Evolutionary conservation across 2,797 vertebrate species (phyloP).

Genomic region (Threskiornis aethiopicus): DNA sequence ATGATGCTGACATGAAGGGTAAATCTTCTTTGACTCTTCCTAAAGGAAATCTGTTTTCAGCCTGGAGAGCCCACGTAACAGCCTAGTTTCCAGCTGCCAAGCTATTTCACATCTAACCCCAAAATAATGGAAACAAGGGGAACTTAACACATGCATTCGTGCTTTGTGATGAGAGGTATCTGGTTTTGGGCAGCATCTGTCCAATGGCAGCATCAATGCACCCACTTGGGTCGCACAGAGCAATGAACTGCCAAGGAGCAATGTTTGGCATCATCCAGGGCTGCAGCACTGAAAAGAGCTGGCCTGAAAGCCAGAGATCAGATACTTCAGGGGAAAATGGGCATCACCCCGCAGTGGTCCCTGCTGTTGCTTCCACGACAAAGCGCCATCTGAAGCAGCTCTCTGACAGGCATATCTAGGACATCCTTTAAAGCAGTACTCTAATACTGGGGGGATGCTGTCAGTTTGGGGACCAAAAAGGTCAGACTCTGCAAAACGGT

Average conservation of each 20-base stretch:
- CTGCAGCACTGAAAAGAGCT: background rate
- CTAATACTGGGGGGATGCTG: background rate
- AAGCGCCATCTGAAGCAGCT: background rate
- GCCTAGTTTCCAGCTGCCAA: background rate
- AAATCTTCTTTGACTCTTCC: background rate
- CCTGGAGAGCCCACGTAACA: background rate
- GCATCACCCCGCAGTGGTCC: background rate
- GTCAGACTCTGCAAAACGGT: background rate
- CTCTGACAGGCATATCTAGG: background rate
- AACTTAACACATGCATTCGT: rapidly evolving
- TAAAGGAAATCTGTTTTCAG: background rate
- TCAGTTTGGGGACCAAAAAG: background rate
- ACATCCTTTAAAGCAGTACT: background rate
- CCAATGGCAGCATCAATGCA: background rate
- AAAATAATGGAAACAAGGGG: background rate
- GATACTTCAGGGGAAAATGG: background rate
- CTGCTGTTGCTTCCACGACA: background rate
- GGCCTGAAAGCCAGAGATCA: background rate
- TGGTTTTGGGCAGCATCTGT: background rate
- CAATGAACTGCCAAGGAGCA: background rate
- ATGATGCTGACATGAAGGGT: background rate
- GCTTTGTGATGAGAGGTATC: background rate
- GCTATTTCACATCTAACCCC: background rate
- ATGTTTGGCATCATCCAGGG: background rate
- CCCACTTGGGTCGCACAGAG: background rate